These are phyloP conservation scores for Narcine bancroftii DNA, from an alignment of 2,113 vertebrate genomes.

Conservation along the genomic window DNA sequence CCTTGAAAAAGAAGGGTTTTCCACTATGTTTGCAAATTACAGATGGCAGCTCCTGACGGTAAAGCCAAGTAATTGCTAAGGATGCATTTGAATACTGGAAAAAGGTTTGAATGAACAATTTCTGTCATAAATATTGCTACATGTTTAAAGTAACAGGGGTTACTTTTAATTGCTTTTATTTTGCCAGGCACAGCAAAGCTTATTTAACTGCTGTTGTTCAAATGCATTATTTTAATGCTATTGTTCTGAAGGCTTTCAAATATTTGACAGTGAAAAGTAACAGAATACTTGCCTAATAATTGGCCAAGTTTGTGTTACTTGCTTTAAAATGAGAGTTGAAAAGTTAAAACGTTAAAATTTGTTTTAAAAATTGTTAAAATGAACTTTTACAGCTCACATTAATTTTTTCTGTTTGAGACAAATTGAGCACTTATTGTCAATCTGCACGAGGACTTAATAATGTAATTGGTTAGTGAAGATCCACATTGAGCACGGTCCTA, in stretches of 20 bases:
- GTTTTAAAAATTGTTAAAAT: too few species aligned
- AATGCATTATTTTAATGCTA: background rate
- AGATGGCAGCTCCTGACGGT: background rate
- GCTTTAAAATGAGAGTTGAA: background rate
- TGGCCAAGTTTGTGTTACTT: background rate
- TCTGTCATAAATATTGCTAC: background rate
- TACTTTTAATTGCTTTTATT: background rate
- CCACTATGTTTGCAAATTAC: background rate
- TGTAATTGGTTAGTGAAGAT: conserved; percentile 9
- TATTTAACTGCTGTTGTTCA: background rate
- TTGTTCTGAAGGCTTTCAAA: background rate
- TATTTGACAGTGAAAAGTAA: background rate
- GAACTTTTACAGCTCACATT: background rate
- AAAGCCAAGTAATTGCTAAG: background rate
- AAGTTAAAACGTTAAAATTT: background rate
- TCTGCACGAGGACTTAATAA: background rate
- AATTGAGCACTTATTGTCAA: conserved; percentile 9
- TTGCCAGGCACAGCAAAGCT: background rate
- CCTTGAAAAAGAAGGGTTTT: background rate
- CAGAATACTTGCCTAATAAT: background rate
- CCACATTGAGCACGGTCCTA: background rate
- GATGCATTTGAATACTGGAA: background rate
- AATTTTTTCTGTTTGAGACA: background rate
- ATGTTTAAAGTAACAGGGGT: too few species aligned
- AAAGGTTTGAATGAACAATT: background rate